Conservation (phyloP, 2,113 vertebrate genomes). For the Dipodomys stephensi region DNA sequence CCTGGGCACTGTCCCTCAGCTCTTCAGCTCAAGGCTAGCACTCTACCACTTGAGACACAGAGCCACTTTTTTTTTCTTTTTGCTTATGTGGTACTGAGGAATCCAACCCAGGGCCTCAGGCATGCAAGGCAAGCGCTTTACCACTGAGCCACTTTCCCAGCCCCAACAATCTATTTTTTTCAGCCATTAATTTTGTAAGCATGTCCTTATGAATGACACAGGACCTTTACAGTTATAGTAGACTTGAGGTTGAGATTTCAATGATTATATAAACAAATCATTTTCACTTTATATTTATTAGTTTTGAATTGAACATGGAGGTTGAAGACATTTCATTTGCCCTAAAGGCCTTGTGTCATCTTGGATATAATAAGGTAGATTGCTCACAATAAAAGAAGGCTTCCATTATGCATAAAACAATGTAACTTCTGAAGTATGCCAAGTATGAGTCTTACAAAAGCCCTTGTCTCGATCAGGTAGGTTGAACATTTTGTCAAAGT, state of each 20-base stretch:
- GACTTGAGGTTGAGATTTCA: slow-evolving; percentile 1
- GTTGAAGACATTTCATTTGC: not conserved
- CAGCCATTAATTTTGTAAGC: not conserved
- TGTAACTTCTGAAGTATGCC: no score
- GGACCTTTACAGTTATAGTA: not conserved
- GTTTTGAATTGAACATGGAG: not conserved
- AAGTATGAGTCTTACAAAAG: not conserved
- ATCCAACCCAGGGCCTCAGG: no score
- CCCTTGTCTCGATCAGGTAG: not conserved
- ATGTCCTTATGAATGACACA: slow-evolving; percentile 10
- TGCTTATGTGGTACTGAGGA: no score
- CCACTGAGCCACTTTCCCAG: no score
- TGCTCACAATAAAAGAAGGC: not conserved
- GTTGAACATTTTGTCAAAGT: not conserved
- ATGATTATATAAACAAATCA: not conserved
- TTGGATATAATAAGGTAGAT: not conserved
- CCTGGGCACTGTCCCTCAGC: no score
- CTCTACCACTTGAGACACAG: no score
- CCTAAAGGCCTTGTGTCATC: no score
- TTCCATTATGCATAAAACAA: not conserved
- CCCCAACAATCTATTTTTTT: no score
- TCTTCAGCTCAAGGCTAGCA: no score
- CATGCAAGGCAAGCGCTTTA: no score
- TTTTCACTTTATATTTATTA: not conserved
- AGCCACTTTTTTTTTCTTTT: no score